Conservation (phyloP, 2,797 vertebrate genomes). For the Toxotes lorentzi region DNA sequence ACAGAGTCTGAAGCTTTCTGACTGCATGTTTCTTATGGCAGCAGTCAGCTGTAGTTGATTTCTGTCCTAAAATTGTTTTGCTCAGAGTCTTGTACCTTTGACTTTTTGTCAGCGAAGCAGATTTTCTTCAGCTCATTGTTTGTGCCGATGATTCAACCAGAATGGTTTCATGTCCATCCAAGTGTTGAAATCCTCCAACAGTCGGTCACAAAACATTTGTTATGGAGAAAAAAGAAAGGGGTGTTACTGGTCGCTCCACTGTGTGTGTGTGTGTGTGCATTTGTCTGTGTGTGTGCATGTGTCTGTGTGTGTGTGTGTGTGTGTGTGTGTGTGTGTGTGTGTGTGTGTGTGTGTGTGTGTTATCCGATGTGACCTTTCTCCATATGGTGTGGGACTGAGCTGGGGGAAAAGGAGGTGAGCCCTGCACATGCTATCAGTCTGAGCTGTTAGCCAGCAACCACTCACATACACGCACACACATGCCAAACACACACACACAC, state of each 20-base stretch:
- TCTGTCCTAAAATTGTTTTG: not conserved
- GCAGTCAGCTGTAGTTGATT: conserved; percentile 1
- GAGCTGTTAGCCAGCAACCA: conserved; percentile 59
- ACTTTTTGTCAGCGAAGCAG: conserved; percentile 5
- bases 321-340: conserved; percentile 22
- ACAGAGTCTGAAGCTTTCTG: not conserved
- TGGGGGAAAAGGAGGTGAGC: conserved; percentile 70
- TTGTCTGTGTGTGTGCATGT: not conserved
- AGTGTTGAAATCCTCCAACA: conserved; percentile 24
- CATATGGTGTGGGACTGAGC: conserved; percentile 77
- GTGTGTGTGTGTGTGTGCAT: conserved; percentile 19
- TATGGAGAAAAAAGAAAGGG: not conserved
- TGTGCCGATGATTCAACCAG: conserved; percentile 8
- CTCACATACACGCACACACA: conserved; percentile 19
- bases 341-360: conserved; percentile 33
- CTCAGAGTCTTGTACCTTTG: conserved; percentile 9
- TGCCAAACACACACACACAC: conserved; percentile 28
- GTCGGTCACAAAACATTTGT: conserved; percentile 1
- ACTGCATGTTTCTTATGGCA: conserved; percentile 6
- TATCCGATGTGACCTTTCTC: conserved; percentile 74
- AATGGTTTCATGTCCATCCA: not conserved
- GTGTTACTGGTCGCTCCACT: not conserved
- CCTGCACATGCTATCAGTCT: conserved; percentile 72
- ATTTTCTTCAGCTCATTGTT: conserved; percentile 35
- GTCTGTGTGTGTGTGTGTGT: conserved; percentile 5